Evolutionary conservation across 2,888 invertebrate species (phyloP), one percentile per base, ranked within the genome.

Genomic region (Pseudococcus longispinus): DNA sequence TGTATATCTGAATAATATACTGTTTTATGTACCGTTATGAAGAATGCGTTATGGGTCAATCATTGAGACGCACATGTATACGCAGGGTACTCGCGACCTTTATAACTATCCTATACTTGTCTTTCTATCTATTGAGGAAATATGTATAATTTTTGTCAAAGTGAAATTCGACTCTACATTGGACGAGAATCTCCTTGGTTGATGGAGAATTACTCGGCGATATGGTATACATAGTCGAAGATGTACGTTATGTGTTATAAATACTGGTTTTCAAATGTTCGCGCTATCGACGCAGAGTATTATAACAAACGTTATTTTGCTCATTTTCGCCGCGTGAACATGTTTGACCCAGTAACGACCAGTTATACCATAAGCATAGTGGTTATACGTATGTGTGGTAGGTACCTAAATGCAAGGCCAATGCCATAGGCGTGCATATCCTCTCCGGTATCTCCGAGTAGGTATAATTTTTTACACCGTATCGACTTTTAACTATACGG

Each of bases 311-410:
- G 29, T 70, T 29, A 70, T 70, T 70, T 70, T 70, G 70, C 70
- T 70, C 29, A 29, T 70, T 70, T 70, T 70, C 29, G 70, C 70
- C 70, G 60, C 60, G 29, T 70, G 29, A 70, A 85, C 74, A 85
- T 18, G 74, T 85, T 85, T 85, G 85, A 85, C 85, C 85, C 37
- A 85, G 85, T 85, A 85, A 85, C 85, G 26, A 85, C 32, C 74
- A 46, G 26, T 70, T 70, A 70, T 70, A 70, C 70, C 29, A 29
- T 70, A 70, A 70, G 70, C 29, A 18, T 70, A 29, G 70, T 32
- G 70, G 70, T 26, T 70, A 6, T 65, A 60, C 20, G 13, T 65
- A 51, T 51, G 2, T 60, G 60, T 60, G 23, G 23, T 51, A 60
- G 70, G 70, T 29, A 70, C 70, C 70, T 70, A 70, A 70, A 74